phyloP scores from a whole-genome alignment of 1,140 invertebrate genomes.

The Chlorops oryzae region DNA sequence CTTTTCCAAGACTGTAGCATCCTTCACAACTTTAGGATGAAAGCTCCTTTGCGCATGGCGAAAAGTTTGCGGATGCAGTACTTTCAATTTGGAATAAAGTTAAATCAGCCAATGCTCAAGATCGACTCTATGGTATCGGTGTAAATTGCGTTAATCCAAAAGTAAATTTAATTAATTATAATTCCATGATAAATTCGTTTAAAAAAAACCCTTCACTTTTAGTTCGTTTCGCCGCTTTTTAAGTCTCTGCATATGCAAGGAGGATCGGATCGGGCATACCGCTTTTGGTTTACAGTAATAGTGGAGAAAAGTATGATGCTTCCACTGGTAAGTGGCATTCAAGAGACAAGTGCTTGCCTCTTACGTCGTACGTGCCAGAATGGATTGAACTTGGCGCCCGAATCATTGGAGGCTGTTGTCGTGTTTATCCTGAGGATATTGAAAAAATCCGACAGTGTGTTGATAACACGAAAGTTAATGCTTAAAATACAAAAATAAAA shows the following conservation, averaged over 20 bases:
- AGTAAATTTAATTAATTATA: too few relatives aligned
- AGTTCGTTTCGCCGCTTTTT: slow-evolving; percentile 54
- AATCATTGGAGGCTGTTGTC: slow-evolving; percentile 75
- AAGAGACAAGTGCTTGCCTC: slow-evolving; percentile 46
- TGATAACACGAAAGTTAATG: slow-evolving; percentile 17
- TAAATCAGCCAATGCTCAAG: slow-evolving; percentile 54
- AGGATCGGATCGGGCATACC: slow-evolving; percentile 24
- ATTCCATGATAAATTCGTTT: too few relatives aligned
- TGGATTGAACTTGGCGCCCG: slow-evolving; percentile 65
- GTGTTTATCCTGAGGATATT: slow-evolving; percentile 63
- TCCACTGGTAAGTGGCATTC: slow-evolving; percentile 54
- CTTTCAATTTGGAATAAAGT: slow-evolving; percentile 52
- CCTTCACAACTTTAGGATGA: slow-evolving; percentile 51
- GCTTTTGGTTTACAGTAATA: slow-evolving; percentile 70
- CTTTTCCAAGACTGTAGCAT: not conserved
- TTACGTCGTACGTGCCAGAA: slow-evolving; percentile 56
- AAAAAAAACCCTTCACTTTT: slow-evolving; percentile 1
- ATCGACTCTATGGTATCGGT: slow-evolving; percentile 65
- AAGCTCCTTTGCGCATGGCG: slow-evolving; percentile 64
- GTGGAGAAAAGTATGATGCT: slow-evolving; percentile 56
- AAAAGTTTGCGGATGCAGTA: slow-evolving; percentile 57
- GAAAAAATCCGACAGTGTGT: slow-evolving; percentile 49
- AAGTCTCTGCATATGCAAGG: slow-evolving; percentile 41
- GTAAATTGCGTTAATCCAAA: slow-evolving; percentile 75
- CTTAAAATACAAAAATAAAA: not conserved